Base-by-base conservation (phyloP, 2,888 invertebrate species). In the Coleophora flavipennella region DNA sequence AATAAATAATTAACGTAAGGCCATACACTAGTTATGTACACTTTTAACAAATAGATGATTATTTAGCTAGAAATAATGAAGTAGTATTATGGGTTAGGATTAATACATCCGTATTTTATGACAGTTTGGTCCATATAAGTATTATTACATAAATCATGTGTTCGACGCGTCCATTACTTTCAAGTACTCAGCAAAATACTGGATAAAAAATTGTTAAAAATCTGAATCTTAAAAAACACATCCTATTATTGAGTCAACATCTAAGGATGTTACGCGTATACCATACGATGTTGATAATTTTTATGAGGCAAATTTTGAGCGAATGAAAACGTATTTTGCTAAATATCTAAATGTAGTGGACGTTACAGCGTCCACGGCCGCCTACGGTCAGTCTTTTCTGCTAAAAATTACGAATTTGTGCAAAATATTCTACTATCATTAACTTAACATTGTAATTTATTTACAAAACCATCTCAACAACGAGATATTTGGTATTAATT, bases 41-140 rank as follows among this genome's bases (percentile, higher is more conserved):
- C 65, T 68, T 78, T 68, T 80, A 80, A 81, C 77, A 69, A 81
- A 67, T 76, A 80, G 79, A 81, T 80, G 80, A 80, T 74, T 74
- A 75, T 66, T 72, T 70, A 78, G 74, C 71, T 78, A 77, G 78
- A 79, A 75, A 77, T 76, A 70, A 67, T 67, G 72, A 67, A 71
- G 76, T 78, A 75, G 77, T 71, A 77, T 77, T 78, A 79, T 68
- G 65, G 70, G 64, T 72, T 72, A 72, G 80, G 79, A 72, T 73
- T 76, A 75, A 80, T 79, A 72, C 66, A 70, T 81, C 78, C 77
- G 67, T 77, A 79, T 73, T 77, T n/a, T 74, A 83, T 70, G 80
- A 80, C 77, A 80, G 77, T 80, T 84, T 84, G 84, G 84, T 84
- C 84, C 84, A 84, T 84, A 80, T 70, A 76, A 79, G 73, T 74